Percentiles rank a stretch among this genome's conserved stretches.
These are phyloP conservation scores for Protomyctophum bolini DNA, from an alignment of 2,113 vertebrate genomes.

Conservation along the genomic window DNA sequence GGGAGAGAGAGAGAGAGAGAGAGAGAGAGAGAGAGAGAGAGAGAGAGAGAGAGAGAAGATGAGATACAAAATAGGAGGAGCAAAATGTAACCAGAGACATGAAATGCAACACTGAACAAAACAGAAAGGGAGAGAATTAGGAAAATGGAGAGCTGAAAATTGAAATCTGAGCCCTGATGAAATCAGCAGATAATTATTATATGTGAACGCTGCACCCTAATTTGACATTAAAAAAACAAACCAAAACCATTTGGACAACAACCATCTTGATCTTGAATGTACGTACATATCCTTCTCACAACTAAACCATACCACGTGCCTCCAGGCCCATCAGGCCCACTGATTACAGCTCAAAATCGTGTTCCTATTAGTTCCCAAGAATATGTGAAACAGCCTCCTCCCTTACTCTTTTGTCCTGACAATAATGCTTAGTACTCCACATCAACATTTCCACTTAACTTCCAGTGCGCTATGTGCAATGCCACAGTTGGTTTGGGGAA, in stretches of 20 bases:
- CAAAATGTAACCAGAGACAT: background rate
- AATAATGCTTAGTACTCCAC: slow-evolving; percentile 65
- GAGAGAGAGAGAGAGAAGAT: slow-evolving; percentile 27
- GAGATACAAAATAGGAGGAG: background rate
- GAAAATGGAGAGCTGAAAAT: too few relatives aligned
- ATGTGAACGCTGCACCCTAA: slow-evolving; percentile 30
- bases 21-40: slow-evolving; percentile 1
- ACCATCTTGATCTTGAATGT: slow-evolving; percentile 45
- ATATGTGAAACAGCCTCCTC: slow-evolving; percentile 44
- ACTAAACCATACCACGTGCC: too few relatives aligned
- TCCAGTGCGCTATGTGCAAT: slow-evolving; percentile 44
- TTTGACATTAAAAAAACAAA: background rate
- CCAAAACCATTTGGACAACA: slow-evolving; percentile 22
- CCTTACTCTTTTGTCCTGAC: slow-evolving; percentile 61
- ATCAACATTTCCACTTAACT: slow-evolving; percentile 65
- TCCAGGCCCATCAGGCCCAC: too few relatives aligned
- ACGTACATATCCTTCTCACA: too few relatives aligned
- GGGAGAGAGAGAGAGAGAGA: slow-evolving; percentile 13
- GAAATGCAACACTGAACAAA: slow-evolving; percentile 18
- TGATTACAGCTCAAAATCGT: too few relatives aligned
- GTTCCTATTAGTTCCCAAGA: background rate
- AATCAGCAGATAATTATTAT: slow-evolving; percentile 24
- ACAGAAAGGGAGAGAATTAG: slow-evolving; percentile 13
- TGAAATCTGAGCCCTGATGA: slow-evolving; percentile 21
- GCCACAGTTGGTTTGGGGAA: slow-evolving; percentile 60